Evolutionary conservation across 1,140 invertebrate genomes (phyloP).

Genomic region (Drosophila orena): DNA sequence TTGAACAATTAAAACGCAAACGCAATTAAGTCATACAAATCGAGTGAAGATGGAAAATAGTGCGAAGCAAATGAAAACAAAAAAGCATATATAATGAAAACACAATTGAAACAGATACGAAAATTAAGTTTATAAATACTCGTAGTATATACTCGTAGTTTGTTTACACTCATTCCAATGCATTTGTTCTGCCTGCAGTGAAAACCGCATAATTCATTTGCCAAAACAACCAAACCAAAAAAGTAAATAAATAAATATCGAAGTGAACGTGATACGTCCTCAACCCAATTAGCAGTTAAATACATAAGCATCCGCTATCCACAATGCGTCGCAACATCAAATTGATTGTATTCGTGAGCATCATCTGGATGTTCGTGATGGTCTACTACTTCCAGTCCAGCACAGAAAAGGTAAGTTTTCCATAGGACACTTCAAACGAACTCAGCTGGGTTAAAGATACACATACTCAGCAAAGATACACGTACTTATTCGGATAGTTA

Average conservation of each 20-base stretch:
- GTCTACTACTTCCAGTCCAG: constrained; percentile 84
- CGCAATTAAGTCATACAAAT: constrained; percentile 30
- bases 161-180: constrained; percentile 23
- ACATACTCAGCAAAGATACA: too few relatives aligned
- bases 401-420: constrained; percentile 79
- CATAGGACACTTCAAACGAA: background rate
- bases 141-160: background rate
- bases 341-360: constrained; percentile 82
- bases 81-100: background rate
- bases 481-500: too few relatives aligned
- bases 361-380: constrained; percentile 85
- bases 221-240: constrained; percentile 48
- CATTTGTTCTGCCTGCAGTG: constrained; percentile 37
- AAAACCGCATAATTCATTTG: constrained; percentile 53
- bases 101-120: constrained; percentile 19
- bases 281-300: constrained; percentile 35
- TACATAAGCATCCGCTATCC: constrained; percentile 31
- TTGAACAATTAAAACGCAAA: constrained; percentile 51
- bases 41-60: constrained; percentile 27
- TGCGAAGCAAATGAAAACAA: constrained; percentile 1
- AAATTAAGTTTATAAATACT: constrained; percentile 7
- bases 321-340: constrained; percentile 84
- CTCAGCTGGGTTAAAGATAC: too few relatives aligned
- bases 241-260: constrained; percentile 52
- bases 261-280: constrained; percentile 58